phyloP scores from a whole-genome alignment of 2,113 vertebrate species.

The Elanus axillaris region DNA sequence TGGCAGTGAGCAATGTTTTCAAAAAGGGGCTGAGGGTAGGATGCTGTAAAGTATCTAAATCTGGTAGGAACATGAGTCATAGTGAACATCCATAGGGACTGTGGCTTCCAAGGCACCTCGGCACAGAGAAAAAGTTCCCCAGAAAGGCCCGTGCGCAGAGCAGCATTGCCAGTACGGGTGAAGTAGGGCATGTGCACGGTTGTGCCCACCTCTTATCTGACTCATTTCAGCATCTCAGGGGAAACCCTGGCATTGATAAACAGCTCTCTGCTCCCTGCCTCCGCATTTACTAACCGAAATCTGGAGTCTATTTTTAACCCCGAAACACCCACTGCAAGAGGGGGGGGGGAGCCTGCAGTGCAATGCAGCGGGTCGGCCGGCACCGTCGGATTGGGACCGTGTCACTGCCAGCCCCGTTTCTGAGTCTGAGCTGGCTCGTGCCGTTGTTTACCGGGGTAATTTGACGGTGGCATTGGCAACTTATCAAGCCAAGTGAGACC shows the following conservation, averaged over 20 bases:
- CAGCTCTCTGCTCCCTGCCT: slow-evolving; percentile 45
- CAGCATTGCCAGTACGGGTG: background rate
- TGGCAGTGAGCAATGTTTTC: background rate
- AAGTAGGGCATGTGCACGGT: background rate
- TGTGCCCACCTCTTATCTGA: slow-evolving; percentile 45
- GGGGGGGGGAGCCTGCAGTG: background rate
- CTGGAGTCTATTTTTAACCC: slow-evolving; percentile 62
- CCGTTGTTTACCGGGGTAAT: background rate
- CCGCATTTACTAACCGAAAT: slow-evolving; percentile 39
- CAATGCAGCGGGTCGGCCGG: background rate
- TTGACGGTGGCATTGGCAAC: background rate
- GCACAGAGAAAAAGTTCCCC: fast-evolving
- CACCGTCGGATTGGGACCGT: background rate
- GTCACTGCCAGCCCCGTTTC: background rate
- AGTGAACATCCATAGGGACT: fast-evolving
- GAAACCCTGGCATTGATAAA: slow-evolving; percentile 54
- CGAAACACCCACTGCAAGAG: background rate
- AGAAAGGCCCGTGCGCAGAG: fast-evolving
- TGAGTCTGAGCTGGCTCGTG: background rate
- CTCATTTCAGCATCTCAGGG: slow-evolving; percentile 32
- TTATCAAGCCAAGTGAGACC: background rate
- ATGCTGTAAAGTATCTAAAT: background rate
- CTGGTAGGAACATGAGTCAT: background rate
- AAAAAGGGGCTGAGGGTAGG: fast-evolving
- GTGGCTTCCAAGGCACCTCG: background rate